Conservation (phyloP, 37 sponge, comb jelly and placozoan genomes). For the Crambe crambe region DNA sequence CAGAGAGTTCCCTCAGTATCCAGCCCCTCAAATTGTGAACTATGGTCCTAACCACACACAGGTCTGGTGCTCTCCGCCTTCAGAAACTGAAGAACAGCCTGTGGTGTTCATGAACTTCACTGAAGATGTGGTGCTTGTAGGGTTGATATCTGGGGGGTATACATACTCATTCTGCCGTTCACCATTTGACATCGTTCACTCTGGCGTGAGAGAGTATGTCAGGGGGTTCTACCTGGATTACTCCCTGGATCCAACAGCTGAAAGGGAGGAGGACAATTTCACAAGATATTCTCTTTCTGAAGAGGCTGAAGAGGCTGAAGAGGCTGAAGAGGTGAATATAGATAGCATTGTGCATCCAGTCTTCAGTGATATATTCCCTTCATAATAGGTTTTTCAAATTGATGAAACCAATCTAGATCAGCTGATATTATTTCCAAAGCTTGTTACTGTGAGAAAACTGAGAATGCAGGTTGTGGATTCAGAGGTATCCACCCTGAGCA, state of each 20-base stretch:
- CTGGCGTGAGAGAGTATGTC: background rate
- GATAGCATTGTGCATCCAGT: too few relatives aligned
- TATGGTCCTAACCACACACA: slow-evolving; percentile 5
- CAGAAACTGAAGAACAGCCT: background rate
- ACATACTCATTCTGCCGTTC: background rate
- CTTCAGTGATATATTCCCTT: too few relatives aligned
- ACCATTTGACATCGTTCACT: too few relatives aligned
- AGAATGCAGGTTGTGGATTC: background rate
- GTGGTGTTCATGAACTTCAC: slow-evolving; percentile 5
- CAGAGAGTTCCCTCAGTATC: background rate
- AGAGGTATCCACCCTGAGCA: background rate
- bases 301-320: too few relatives aligned
- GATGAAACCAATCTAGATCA: background rate
- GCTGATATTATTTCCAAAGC: background rate
- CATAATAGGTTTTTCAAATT: background rate
- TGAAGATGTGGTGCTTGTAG: slow-evolving; percentile 14
- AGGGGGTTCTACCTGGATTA: background rate
- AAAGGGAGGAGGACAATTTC: background rate
- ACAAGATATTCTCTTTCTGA: background rate
- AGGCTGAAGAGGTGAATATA: too few relatives aligned
- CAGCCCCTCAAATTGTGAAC: background rate
- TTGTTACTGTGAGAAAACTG: background rate
- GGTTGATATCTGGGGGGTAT: slow-evolving; percentile 5
- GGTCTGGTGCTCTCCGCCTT: background rate
- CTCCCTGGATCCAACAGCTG: background rate